Evolutionary conservation across 2,113 vertebrate genomes (phyloP).

Genomic region (human (Homo sapiens)): GRCh38 chr1:101826001-101826500

Average conservation of each 20-base stretch:
- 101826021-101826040: background rate
- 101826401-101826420: background rate
- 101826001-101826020: background rate
- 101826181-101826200: background rate
- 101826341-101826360: background rate
- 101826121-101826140: background rate
- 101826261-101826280: background rate
- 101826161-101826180: background rate
- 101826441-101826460: slow-evolving; percentile 45
- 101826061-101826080: background rate
- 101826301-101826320: no score
- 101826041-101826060: background rate
- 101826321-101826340: background rate
- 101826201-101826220: background rate
- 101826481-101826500: slow-evolving; percentile 66
- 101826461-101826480: slow-evolving; percentile 62
- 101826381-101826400: background rate
- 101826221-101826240: background rate
- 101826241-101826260: background rate
- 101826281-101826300: background rate
- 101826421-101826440: slow-evolving; percentile 21
- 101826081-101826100: background rate
- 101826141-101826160: background rate
- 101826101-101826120: background rate
- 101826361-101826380: background rate